These are phyloP conservation scores for Petrosia ficiformis DNA, from an alignment of 37 sponge, comb jelly and placozoan species.

Conservation along the genomic window DNA sequence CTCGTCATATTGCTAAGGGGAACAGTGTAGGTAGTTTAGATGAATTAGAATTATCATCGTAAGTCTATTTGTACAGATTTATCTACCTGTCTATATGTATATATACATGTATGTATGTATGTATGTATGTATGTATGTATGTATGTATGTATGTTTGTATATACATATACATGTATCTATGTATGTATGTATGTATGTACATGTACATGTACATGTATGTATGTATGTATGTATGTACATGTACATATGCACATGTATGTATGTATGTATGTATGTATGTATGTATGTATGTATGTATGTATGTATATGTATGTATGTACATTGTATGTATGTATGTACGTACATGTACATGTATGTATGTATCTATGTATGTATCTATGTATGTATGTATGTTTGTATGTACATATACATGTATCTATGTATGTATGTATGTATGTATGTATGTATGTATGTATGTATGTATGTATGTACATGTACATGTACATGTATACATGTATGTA, in stretches of 20 bases:
- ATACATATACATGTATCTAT: constrained; percentile 20
- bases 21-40: background rate
- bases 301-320: constrained; percentile 5
- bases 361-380: constrained; percentile 2
- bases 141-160: constrained; percentile 21
- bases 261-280: constrained; percentile 22
- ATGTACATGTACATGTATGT: constrained; percentile 15
- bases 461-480: too few species aligned
- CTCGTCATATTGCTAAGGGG: too few species aligned
- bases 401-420: constrained; percentile 25
- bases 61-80: too few species aligned
- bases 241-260: constrained; percentile 14
- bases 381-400: constrained; percentile 17
- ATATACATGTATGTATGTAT: too few species aligned
- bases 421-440: constrained; percentile 31
- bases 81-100: too few species aligned
- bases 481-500: too few species aligned
- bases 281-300: constrained; percentile 41
- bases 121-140: background rate
- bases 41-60: too few species aligned
- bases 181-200: constrained; percentile 35
- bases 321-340: too few species aligned
- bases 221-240: background rate
- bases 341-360: too few species aligned
- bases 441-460: constrained; percentile 1